Evolutionary conservation across 2,113 vertebrate species (phyloP).

Genomic region (Hemichromis elongatus): DNA sequence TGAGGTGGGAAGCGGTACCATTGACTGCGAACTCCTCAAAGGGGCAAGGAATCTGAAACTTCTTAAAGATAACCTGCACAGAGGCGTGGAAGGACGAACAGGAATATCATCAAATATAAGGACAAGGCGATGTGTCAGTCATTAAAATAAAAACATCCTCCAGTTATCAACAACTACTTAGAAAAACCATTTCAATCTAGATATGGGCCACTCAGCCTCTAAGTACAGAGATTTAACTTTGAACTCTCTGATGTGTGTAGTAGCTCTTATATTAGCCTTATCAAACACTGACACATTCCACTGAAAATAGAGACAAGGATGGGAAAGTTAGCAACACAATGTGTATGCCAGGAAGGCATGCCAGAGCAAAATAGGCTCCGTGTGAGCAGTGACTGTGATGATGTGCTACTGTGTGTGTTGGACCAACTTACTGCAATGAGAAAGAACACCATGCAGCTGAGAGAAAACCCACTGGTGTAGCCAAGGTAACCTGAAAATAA

Average conservation of each 20-base stretch:
- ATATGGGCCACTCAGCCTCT: constrained; percentile 1
- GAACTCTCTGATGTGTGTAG: constrained; percentile 13
- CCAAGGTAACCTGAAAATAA: constrained; percentile 87
- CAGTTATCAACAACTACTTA: neutral
- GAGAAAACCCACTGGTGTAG: constrained; percentile 95
- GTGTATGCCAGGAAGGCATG: neutral
- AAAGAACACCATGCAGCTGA: constrained; percentile 98
- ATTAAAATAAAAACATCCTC: neutral
- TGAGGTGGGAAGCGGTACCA: constrained; percentile 41
- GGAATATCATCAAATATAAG: neutral
- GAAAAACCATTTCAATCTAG: neutral
- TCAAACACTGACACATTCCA: constrained; percentile 12
- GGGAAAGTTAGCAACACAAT: neutral
- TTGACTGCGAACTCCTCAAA: constrained; percentile 75
- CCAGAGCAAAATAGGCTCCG: constrained; percentile 8
- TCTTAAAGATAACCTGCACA: constrained; percentile 94
- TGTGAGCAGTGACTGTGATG: neutral
- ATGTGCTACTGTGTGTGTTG: constrained; percentile 2
- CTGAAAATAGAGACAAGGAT: neutral
- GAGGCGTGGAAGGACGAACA: neutral
- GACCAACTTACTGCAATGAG: constrained; percentile 82
- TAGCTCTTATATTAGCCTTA: constrained; percentile 5
- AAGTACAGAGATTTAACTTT: neutral
- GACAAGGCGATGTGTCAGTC: neutral
- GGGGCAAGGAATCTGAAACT: constrained; percentile 89